Evolutionary conservation across 2,888 invertebrate genomes (phyloP), one percentile per base, ranked within the genome.

Genomic region (Nasonia oneida): DNA sequence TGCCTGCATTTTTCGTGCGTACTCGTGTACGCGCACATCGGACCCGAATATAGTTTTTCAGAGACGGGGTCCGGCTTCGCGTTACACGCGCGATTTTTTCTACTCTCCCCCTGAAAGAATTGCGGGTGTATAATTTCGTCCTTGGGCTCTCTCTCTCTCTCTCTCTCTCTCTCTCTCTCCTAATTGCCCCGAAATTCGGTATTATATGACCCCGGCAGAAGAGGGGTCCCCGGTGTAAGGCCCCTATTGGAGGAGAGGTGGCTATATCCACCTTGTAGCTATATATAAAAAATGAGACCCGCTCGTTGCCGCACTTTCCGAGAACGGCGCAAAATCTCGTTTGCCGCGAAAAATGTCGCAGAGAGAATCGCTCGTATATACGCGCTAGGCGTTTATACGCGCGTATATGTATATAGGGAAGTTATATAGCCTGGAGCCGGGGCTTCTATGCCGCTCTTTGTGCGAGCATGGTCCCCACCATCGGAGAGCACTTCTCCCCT

Each of bases 371-470:
- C 10, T 18, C 33, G n/a, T 76, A 15, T 39, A 61, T 23, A 39
- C 57, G n/a, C 23, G 53, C n/a, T 29, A 29, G 23, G 29, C 15
- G 18, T 50, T 47, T 33, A 67, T n/a, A 64, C 12, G n/a, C 39
- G 42, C n/a, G 39, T 73, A 42, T 47, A 76, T 53, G 8, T 74
- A 75, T 37, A 73, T 67, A 76, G 67, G 76, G 37, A 71, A 12
- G 39, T 53, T 47, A 42, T n/a, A 6, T n/a, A 33, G 47, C 61
- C 29, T 29, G n/a, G 33, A 67, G 83, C 73, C 64, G 61, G 5
- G 53, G 61, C 70, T 64, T 81, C 47, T 82, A 37, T 67, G 47
- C 47, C 75, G 75, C 50, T 82, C 75, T 82, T 82, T 82, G 81
- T 75, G 75, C 57, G 57, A 18, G n/a, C 6, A 61, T 37, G n/a